These are phyloP conservation scores for Spea multiplicata DNA, from an alignment of 2,113 vertebrate genomes.

Conservation along the genomic window DNA sequence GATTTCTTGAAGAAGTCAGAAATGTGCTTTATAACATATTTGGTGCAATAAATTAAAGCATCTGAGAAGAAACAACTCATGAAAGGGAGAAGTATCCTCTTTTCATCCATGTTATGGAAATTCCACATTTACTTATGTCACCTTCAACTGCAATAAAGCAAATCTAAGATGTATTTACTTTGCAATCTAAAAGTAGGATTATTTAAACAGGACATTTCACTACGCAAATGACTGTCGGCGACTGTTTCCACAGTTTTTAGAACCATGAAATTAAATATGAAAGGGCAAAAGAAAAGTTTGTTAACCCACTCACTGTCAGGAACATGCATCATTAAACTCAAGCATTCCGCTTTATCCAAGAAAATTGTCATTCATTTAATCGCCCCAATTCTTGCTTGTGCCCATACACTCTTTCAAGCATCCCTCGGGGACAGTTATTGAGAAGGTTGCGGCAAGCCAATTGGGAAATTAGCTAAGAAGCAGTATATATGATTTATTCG, in stretches of 20 bases:
- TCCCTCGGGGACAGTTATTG: too few species aligned
- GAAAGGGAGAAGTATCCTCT: conserved; percentile 57
- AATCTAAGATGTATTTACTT: conserved; percentile 46
- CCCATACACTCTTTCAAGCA: too few species aligned
- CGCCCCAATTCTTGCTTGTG: too few species aligned
- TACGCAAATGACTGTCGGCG: conserved; percentile 44
- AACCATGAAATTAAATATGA: background rate
- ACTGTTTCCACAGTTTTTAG: conserved; percentile 18
- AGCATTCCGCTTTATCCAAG: too few species aligned
- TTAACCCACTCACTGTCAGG: too few species aligned
- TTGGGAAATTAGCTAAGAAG: too few species aligned
- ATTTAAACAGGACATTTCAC: conserved; percentile 39
- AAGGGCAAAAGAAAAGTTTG: too few species aligned
- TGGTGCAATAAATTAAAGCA: conserved; percentile 57
- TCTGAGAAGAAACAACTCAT: conserved; percentile 57
- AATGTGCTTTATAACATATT: conserved; percentile 46
- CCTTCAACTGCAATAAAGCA: conserved; percentile 53
- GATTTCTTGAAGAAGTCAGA: conserved; percentile 43
- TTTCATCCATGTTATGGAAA: conserved; percentile 53
- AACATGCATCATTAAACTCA: too few species aligned
- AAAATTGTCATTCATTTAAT: too few species aligned
- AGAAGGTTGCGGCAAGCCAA: too few species aligned
- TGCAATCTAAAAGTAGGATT: conserved; percentile 46
- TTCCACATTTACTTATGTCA: conserved; percentile 53
- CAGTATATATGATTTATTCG: too few species aligned